These are phyloP conservation scores for Heliconius charithonia DNA, from an alignment of 2,888 invertebrate species.

Conservation along the genomic window DNA sequence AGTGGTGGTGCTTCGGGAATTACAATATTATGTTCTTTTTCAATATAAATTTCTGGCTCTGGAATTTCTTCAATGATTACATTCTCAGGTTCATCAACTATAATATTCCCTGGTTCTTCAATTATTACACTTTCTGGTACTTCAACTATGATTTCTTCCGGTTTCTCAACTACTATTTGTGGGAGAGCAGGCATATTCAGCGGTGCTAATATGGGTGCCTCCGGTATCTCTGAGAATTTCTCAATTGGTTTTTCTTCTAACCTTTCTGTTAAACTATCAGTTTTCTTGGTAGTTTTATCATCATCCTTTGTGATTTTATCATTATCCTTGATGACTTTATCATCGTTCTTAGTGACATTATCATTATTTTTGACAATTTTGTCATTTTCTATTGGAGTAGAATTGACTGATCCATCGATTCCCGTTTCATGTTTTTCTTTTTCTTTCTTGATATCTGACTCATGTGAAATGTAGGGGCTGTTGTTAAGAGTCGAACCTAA, in stretches of 20 bases:
- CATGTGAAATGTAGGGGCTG: conserved; percentile 20
- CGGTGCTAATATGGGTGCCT: conserved; percentile 31
- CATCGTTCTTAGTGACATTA: not conserved
- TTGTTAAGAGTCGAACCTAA: conserved; percentile 25
- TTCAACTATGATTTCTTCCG: conserved; percentile 6
- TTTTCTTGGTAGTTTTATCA: conserved; percentile 3
- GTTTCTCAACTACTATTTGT: conserved; percentile 18
- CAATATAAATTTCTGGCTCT: conserved; percentile 7
- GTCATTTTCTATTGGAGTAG: not conserved
- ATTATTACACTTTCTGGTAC: not conserved
- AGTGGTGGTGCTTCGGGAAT: conserved; percentile 36
- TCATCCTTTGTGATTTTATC: not conserved
- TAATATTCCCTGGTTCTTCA: not conserved
- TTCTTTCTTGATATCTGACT: not conserved
- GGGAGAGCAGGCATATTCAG: conserved; percentile 31
- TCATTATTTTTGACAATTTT: not conserved
- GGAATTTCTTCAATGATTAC: not conserved
- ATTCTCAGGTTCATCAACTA: not conserved
- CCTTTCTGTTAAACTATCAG: not conserved
- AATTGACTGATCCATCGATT: conserved; percentile 3
- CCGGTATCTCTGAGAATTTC: conserved; percentile 23
- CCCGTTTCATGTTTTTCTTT: not conserved
- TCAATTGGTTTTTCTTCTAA: not conserved
- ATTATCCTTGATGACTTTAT: not conserved
- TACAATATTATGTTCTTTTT: conserved; percentile 19